Evolutionary conservation across 2,797 vertebrate species (phyloP).

Genomic region (Clangula hyemalis): DNA sequence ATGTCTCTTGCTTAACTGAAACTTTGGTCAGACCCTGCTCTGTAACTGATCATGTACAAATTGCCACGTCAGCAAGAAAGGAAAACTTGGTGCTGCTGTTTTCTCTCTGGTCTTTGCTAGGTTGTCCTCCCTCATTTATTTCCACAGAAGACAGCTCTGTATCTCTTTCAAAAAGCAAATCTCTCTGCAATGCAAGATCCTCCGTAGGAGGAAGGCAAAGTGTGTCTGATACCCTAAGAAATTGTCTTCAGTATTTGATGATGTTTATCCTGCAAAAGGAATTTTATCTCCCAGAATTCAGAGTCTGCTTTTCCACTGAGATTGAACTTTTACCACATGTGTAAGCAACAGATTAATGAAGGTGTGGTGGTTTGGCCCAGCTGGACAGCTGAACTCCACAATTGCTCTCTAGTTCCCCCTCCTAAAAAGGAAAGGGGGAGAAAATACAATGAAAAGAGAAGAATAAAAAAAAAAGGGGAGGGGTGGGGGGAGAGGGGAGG

Average conservation of each 20-base stretch:
- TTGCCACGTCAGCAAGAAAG: not conserved
- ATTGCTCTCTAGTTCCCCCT: too few species aligned
- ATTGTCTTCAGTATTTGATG: not conserved
- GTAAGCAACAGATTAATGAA: not conserved
- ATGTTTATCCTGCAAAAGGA: not conserved
- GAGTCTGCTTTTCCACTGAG: not conserved
- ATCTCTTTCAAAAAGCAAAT: not conserved
- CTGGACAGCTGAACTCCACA: too few species aligned
- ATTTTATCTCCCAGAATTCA: not conserved
- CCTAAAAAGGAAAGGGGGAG: too few species aligned
- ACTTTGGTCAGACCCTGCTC: conserved; percentile 7
- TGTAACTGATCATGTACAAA: not conserved
- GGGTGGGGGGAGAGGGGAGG: too few species aligned
- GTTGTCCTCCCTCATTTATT: conserved; percentile 16
- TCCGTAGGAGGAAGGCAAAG: not conserved
- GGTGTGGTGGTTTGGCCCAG: not conserved
- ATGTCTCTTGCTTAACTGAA: not conserved
- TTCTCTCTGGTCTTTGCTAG: not conserved
- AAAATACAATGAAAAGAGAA: too few species aligned
- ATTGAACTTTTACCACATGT: not conserved
- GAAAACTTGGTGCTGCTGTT: not conserved
- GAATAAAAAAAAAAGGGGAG: too few species aligned
- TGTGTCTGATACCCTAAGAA: not conserved
- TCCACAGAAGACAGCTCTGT: not conserved
- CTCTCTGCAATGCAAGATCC: not conserved